Evolutionary conservation across 1,140 invertebrate genomes (phyloP).

Genomic region (Subanguina moxae): DNA sequence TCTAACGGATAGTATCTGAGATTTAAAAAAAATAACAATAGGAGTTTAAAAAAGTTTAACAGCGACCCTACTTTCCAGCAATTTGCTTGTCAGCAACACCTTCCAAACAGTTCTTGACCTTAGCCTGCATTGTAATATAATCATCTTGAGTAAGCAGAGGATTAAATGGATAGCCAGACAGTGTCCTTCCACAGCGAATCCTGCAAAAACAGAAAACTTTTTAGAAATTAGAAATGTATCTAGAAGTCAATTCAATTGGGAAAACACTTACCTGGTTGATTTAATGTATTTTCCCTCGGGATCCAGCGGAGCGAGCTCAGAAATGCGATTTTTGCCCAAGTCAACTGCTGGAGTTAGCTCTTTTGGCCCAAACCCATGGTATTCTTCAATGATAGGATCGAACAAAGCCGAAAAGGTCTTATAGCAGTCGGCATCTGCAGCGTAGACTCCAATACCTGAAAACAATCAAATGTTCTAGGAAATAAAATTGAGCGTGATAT

Average conservation of each 20-base stretch:
- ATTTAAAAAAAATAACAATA: background rate
- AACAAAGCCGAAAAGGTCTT: constrained; percentile 82
- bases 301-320: constrained; percentile 71
- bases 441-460: constrained; percentile 86
- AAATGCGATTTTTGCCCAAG: constrained; percentile 78
- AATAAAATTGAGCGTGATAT: constrained; percentile 60
- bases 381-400: constrained; percentile 92
- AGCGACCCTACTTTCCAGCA: constrained; percentile 65
- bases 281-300: constrained; percentile 79
- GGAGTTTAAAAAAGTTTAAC: background rate
- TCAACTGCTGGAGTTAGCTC: constrained; percentile 78
- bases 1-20: constrained; percentile 27
- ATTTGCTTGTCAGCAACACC: constrained; percentile 67
- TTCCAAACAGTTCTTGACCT: constrained; percentile 49
- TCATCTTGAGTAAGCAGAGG: constrained; percentile 61
- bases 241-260: background rate
- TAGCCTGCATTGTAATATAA: constrained; percentile 45
- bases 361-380: constrained; percentile 71
- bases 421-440: constrained; percentile 87
- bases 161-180: constrained; percentile 87
- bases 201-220: constrained; percentile 18
- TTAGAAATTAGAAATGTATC: background rate
- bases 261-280: constrained; percentile 75
- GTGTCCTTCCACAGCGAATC: constrained; percentile 78
- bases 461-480: no score